Percentiles rank a stretch among this genome's conserved stretches.
phyloP scores from a whole-genome alignment of 2,113 vertebrate genomes.

The Oncorhynchus kisutch region DNA sequence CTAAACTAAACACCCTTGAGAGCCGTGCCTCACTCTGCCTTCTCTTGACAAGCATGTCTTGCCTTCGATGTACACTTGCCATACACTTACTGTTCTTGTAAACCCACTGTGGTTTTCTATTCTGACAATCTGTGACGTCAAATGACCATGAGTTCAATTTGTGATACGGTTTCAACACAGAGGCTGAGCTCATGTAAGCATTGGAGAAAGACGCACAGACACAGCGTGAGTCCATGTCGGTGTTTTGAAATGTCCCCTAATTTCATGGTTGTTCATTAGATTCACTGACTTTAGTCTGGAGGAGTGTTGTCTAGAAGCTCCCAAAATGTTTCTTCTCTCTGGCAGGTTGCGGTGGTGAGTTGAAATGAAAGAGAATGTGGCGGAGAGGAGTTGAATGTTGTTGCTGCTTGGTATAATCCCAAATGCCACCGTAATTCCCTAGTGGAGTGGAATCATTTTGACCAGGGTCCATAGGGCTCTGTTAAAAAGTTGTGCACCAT shows the following conservation, averaged over 20 bases:
- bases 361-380: conserved; percentile 30
- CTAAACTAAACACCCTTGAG: conserved; percentile 37
- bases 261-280: conserved; percentile 13
- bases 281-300: not conserved
- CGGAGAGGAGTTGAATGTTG: conserved; percentile 2
- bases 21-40: not conserved
- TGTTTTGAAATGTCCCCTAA: conserved; percentile 18
- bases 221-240: conserved; percentile 7
- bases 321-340: not conserved
- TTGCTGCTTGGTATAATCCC: conserved; percentile 45
- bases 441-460: too few species aligned
- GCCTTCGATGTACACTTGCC: not conserved
- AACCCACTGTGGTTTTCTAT: not conserved
- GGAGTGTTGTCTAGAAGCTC: not conserved
- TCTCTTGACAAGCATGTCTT: conserved; percentile 13
- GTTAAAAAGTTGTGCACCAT: too few species aligned
- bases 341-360: conserved; percentile 29
- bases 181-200: too few species aligned
- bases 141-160: not conserved
- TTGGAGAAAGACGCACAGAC: too few species aligned
- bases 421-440: too few species aligned
- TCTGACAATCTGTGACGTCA: conserved; percentile 9
- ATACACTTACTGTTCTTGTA: not conserved
- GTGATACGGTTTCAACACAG: too few species aligned
- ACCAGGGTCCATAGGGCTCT: too few species aligned